Base-by-base conservation (phyloP, 2,797 vertebrate species). In the Melopsittacus undulatus region DNA sequence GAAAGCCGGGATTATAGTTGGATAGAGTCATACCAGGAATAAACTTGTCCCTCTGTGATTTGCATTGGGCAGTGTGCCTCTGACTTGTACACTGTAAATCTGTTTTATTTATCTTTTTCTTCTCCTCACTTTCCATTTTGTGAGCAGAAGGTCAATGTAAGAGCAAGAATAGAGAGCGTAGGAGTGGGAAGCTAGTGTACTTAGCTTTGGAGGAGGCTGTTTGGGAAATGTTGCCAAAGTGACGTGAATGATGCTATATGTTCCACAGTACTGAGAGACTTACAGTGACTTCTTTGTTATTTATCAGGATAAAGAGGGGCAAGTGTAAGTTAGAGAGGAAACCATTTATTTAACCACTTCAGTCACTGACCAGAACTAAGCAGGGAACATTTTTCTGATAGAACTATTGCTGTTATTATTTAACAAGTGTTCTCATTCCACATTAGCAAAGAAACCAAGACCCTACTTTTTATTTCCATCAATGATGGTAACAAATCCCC, bases 41-140 rank as follows among this genome's bases (percentile, higher is more conserved):
- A 93, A 94, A 94, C 68, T 95, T 72, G 45, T 90, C 90, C 93
- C 91, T 94, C 91, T 94, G 96, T 95, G 94, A 94, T 95, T 96
- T 96, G 88, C 26, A 2, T 79, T 95, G 94, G 91, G 89, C 95
- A 89, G 85, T 46, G 87, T 91, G 95, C 95, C 95, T 95, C 46
- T 74, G 81, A 90, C 94, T 92, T 91, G 72, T 95, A 69, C 81
- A 43, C 83, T 89, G 72, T 85, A 87, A 95, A 96, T 96, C 81
- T 92, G 83, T 87, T 95, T 94, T 96, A 92, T 96, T 96, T 97
- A 83, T 93, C 81, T 69, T 95, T 85, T 93, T 88, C 72, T 86
- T 91, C 73, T 85, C 51, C 81, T 95, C 93, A 95, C 95, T 96
- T 96, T 97, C 94, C 96, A 95, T 96, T 95, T 95, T 95, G 94